These are phyloP conservation scores for Tinea trinotella DNA, from an alignment of 2,888 invertebrate species.

Conservation along the genomic window DNA sequence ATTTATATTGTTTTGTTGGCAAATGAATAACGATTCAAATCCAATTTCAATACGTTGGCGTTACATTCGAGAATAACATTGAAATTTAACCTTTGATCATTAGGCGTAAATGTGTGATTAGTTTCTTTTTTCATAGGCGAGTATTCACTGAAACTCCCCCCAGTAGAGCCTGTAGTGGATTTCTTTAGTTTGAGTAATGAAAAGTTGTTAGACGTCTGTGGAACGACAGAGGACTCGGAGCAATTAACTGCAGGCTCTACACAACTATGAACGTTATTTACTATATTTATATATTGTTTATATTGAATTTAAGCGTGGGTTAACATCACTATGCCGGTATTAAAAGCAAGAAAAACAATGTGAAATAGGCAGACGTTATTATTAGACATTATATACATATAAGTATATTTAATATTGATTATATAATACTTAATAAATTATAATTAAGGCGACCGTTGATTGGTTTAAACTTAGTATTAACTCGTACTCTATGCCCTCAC, in stretches of 20 bases:
- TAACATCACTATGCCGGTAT: too few species aligned
- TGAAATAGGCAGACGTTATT: too few species aligned
- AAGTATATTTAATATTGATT: too few species aligned
- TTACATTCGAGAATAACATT: not conserved
- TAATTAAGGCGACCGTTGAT: too few species aligned
- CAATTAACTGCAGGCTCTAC: not conserved
- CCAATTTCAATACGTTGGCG: not conserved
- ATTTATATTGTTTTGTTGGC: not conserved
- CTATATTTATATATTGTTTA: too few species aligned
- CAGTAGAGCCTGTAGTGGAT: not conserved
- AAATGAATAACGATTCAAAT: not conserved
- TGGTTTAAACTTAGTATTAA: too few species aligned
- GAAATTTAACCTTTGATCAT: constrained; percentile 6
- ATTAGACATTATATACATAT: too few species aligned
- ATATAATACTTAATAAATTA: too few species aligned
- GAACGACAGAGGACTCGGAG: not conserved
- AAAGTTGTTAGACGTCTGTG: not conserved
- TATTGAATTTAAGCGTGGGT: too few species aligned
- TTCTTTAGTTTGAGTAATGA: not conserved
- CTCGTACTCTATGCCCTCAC: too few species aligned
- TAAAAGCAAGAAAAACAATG: too few species aligned
- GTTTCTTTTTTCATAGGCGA: not conserved
- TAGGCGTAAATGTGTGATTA: constrained; percentile 1
- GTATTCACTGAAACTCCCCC: not conserved
- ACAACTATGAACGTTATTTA: too few species aligned